phyloP scores from a whole-genome alignment of 1,140 invertebrate genomes.

The Pachyrhynchus sulphureomaculatus region DNA sequence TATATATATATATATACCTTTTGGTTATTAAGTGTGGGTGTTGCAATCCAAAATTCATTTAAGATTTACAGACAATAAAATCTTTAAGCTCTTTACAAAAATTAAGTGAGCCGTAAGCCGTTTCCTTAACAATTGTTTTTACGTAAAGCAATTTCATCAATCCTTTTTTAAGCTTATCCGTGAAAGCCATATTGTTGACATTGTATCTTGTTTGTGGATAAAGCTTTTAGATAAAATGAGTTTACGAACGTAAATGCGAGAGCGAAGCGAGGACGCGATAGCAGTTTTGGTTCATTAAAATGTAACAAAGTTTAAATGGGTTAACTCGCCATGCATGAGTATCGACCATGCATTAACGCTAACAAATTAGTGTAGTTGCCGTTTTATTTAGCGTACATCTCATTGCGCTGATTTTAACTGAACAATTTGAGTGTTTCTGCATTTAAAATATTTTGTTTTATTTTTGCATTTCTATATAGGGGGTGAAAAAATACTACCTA shows the following conservation, averaged over 20 bases:
- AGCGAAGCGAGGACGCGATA: slow-evolving; percentile 6
- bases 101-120: no score
- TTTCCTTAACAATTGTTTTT: background rate
- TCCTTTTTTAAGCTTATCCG: slow-evolving; percentile 2
- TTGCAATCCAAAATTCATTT: no score
- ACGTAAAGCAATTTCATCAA: background rate
- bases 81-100: no score
- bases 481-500: no score
- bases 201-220: slow-evolving; percentile 14
- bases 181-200: slow-evolving; percentile 10
- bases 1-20: no score
- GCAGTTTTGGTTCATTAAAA: slow-evolving; percentile 12
- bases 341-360: background rate
- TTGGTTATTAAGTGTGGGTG: no score
- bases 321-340: slow-evolving; percentile 1
- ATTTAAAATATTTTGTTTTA: no score
- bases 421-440: no score
- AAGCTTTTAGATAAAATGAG: slow-evolving; percentile 16
- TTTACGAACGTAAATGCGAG: slow-evolving; percentile 8
- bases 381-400: background rate
- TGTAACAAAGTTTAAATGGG: slow-evolving; percentile 16
- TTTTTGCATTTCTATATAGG: no score
- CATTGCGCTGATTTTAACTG: no score
- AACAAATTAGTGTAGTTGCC: background rate
- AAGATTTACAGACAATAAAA: no score